These are phyloP conservation scores for Nycticorax nycticorax DNA, from an alignment of 2,113 vertebrate species.

Conservation along the genomic window DNA sequence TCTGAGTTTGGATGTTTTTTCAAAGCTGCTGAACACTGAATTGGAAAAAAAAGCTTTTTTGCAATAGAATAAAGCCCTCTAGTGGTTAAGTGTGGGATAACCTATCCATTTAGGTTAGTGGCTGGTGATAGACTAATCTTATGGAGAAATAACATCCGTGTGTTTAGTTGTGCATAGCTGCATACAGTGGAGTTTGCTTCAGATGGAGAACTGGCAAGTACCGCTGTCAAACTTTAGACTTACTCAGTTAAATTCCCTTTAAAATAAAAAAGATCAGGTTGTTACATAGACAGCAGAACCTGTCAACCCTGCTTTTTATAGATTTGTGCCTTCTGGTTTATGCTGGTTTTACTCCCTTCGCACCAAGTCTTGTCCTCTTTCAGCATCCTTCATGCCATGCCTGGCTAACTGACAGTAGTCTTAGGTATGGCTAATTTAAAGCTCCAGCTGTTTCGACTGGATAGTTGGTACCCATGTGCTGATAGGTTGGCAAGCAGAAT, in stretches of 20 bases:
- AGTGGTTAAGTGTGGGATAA: not conserved
- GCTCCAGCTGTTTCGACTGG: not conserved
- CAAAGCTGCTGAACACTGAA: not conserved
- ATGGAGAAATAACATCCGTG: not conserved
- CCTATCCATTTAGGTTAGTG: not conserved
- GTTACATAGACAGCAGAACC: not conserved
- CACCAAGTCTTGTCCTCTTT: not conserved
- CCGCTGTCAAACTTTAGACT: not conserved
- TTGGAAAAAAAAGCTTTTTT: not conserved
- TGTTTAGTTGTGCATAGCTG: not conserved
- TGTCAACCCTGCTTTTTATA: conserved; percentile 3
- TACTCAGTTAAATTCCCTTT: not conserved
- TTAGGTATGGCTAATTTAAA: not conserved
- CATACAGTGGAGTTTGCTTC: not conserved
- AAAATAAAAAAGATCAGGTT: conserved; percentile 9
- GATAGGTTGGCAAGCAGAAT: not conserved
- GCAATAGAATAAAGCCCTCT: not conserved
- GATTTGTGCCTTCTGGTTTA: conserved; percentile 4
- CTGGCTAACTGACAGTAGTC: not conserved
- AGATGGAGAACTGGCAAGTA: not conserved
- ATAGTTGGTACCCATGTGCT: not conserved
- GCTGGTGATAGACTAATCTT: not conserved
- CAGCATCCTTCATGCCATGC: not conserved
- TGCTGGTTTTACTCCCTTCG: not conserved
- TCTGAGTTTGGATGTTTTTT: not conserved